Percentiles rank a stretch among this genome's conserved stretches.
Conservation (phyloP, 2,797 vertebrate species). For the Myotis pilosus region DNA sequence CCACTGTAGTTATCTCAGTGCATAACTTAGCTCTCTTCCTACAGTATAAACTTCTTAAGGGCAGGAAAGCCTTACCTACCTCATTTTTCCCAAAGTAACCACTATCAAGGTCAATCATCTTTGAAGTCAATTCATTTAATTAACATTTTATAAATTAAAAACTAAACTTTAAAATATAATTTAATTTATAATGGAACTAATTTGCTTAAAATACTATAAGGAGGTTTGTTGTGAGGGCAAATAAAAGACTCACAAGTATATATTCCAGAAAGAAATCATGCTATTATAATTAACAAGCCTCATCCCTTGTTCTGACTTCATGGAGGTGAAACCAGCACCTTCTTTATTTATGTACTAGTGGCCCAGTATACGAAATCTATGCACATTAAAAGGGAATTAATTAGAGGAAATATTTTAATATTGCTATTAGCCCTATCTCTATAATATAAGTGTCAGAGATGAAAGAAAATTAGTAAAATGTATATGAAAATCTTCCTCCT, state of each 20-base stretch:
- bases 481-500: no score
- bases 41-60: conserved; percentile 46
- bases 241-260: conserved; percentile 39
- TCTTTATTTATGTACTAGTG: not conserved
- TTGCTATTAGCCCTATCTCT: no score
- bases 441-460: no score
- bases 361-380: no score
- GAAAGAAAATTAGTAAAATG: no score
- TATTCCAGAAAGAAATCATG: conserved; percentile 34
- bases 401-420: no score
- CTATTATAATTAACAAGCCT: conserved; percentile 26
- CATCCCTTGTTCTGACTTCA: conserved; percentile 22
- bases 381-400: no score
- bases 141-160: conserved; percentile 58
- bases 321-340: conserved; percentile 5
- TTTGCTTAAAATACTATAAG: conserved; percentile 51
- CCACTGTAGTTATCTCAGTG: not conserved
- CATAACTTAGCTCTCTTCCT: conserved; percentile 13
- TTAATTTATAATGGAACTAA: conserved; percentile 32
- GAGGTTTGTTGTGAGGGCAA: conserved; percentile 2
- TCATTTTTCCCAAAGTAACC: conserved; percentile 42
- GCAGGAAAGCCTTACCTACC: not conserved
- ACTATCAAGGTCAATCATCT: conserved; percentile 34
- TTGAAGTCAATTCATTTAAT: conserved; percentile 50
- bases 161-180: conserved; percentile 45